Evolutionary conservation across 2,797 vertebrate genomes (phyloP), one percentile per base, ranked within the genome.

Genomic region (Poecile montanus): DNA sequence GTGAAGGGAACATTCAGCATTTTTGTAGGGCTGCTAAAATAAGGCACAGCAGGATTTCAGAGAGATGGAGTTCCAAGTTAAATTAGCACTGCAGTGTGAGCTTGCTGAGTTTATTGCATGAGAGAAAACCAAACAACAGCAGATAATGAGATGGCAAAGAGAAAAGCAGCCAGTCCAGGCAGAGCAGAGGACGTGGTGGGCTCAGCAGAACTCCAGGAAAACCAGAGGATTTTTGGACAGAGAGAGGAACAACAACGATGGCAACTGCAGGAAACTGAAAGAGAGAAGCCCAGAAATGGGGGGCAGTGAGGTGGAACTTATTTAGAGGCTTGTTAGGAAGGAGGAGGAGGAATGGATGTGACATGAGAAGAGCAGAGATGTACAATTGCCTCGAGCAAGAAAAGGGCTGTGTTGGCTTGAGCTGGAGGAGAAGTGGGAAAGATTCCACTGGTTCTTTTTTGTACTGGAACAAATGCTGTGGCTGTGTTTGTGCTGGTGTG

Each of bases 1-100:
- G 1, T 11, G 56, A 54, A 18, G 0, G 21, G 79, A 51, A 16
- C 11, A 1, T 5, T 23, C 4, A 32, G 26, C 22, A 19, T 32
- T 81, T 84, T 34, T 44, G 26, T 11, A 3, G 36, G 38, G 18
- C 74, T 45, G 70, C 80, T 45, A 7, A 48, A 67, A 62, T 23
- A 26, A 47, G 22, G 36, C 16, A 6, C 14, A 70, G 76, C 47
- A 58, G 72, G 47, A 14, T 63, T 75, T 56, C 27, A n/a, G 47
- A 36, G 47, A 9, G 54, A 6, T 1, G 3, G 26, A 34, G 56
- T 74, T 70, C 45, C 8, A 15, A 10, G 63, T 45, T 51, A 50
- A 42, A 76, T 23, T 2, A 53, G 47, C 29, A 3, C 44, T 67
- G 63, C 19, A 22, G 2, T 2, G 13, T 27, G 18, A 13, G 19